Evolutionary conservation across 1,140 invertebrate genomes (phyloP).

Genomic region (Drosophila busckii): DNA sequence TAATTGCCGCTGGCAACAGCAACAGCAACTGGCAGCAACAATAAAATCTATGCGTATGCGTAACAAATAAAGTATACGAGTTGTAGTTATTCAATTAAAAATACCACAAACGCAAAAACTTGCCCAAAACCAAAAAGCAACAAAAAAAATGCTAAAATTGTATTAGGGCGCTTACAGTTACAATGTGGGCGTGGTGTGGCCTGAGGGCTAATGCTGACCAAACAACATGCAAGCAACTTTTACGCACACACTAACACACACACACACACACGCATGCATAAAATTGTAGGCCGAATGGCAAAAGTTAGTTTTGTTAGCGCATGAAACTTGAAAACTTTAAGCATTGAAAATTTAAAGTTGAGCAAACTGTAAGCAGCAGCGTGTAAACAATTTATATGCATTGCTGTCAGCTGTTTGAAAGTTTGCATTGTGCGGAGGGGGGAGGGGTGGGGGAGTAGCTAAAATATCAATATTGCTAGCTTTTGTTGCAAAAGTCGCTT

Average conservation of each 20-base stretch:
- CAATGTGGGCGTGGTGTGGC: conserved; percentile 7
- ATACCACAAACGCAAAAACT: conserved; percentile 46
- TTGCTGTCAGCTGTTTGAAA: conserved; percentile 15
- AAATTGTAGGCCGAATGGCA: conserved; percentile 38
- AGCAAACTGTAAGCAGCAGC: conserved; percentile 1
- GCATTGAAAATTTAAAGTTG: conserved; percentile 35
- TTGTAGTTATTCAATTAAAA: conserved; percentile 71
- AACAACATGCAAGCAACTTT: conserved; percentile 29
- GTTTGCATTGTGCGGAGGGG: conserved; percentile 1
- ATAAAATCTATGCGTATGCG: conserved; percentile 3
- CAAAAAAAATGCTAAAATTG: conserved; percentile 61
- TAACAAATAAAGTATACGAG: conserved; percentile 30
- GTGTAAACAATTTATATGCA: conserved; percentile 11
- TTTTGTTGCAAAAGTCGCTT: conserved; percentile 28
- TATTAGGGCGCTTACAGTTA: conserved; percentile 35
- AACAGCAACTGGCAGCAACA: conserved; percentile 3
- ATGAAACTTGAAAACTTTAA: conserved; percentile 23
- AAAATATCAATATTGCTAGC: conserved; percentile 15
- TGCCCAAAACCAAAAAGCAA: conserved; percentile 13
- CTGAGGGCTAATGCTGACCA: conserved; percentile 27
- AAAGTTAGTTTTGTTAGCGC: conserved; percentile 45
- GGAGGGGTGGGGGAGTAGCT: background rate
- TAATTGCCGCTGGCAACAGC: too few relatives aligned
- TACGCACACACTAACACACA: background rate
- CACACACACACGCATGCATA: background rate